These are phyloP conservation scores for Aramus guarauna DNA, from an alignment of 2,113 vertebrate species.

Conservation along the genomic window DNA sequence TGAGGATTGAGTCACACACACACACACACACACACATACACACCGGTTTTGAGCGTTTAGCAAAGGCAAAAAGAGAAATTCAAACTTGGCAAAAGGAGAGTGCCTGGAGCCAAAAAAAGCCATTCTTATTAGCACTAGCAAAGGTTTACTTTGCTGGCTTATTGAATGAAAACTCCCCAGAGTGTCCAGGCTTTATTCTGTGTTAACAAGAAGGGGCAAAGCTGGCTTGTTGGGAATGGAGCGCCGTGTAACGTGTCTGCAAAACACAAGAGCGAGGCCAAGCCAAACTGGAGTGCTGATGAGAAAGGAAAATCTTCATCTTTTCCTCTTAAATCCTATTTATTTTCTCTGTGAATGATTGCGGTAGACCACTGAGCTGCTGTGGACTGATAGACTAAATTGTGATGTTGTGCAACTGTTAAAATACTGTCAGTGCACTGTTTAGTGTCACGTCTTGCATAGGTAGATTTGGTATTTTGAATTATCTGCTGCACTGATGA, in stretches of 20 bases:
- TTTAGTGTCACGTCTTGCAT: neutral
- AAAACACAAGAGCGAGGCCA: neutral
- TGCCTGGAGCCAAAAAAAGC: slow-evolving; percentile 49
- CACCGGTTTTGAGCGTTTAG: neutral
- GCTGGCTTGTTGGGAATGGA: neutral
- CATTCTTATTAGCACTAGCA: slow-evolving; percentile 42
- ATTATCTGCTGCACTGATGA: neutral
- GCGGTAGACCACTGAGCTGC: neutral
- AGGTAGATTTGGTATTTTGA: neutral
- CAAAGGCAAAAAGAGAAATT: slow-evolving; percentile 33
- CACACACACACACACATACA: no score
- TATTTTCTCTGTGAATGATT: slow-evolving; percentile 43
- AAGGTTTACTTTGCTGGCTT: slow-evolving; percentile 43
- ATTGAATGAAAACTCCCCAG: slow-evolving; percentile 62
- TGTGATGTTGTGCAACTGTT: neutral
- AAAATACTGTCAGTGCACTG: neutral
- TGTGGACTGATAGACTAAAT: neutral
- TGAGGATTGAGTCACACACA: neutral
- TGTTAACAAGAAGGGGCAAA: slow-evolving; percentile 43
- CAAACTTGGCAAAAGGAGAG: slow-evolving; percentile 23
- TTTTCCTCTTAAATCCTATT: slow-evolving; percentile 28
- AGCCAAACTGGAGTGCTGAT: neutral
- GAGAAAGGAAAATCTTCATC: neutral
- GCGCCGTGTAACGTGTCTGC: rapidly evolving
- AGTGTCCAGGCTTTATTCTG: slow-evolving; percentile 39